Evolutionary conservation across 1,140 invertebrate genomes (phyloP), one percentile per base, ranked within the genome.

Genomic region (Nephila pilipes): DNA sequence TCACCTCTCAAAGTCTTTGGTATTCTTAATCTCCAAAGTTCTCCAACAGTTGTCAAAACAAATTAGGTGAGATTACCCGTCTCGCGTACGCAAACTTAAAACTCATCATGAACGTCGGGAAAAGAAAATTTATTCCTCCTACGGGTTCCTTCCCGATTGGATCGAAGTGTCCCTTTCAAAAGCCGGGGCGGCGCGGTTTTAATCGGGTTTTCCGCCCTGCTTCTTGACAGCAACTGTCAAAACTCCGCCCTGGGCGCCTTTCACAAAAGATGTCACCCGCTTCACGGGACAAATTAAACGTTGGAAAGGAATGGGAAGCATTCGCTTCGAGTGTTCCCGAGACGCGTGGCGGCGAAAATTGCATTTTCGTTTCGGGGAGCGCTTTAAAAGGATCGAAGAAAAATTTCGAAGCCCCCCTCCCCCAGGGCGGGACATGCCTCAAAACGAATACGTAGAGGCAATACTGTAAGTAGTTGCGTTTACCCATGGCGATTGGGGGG

Each of bases 161-260:
- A 75, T 75, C 69, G 69, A 75, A 75, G 69, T 75, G 69, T 75
- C 81, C 81, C n/a, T 83, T 83, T 57, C 81, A 83, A 36, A 38
- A 69, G 38, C 87, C 18, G 55, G 89, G 89, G 89, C 58, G 90
- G 80, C 58, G 55, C 81, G 22, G 90, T 92, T 92, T 92, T 92
- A 92, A 92, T 92, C 90, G 55, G 90, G 90, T 92, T 92, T 92
- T 92, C 90, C 81, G 90, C 90, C 90, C 55, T 63, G 89, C 60
- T 80, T 81, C 90, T 80, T 92, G 90, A 92, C 90, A 92, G 90
- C 90, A 92, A 92, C 90, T 92, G 90, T 92, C 90, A 92, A 92
- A 92, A 92, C 90, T 92, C 83, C 90, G 90, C 90, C 90, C 80
- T 14, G 90, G 89, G 90, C 87, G 32, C 75, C 89, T 57, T 80